phyloP scores from a whole-genome alignment of 1,140 invertebrate species.

The Aphis craccivora region DNA sequence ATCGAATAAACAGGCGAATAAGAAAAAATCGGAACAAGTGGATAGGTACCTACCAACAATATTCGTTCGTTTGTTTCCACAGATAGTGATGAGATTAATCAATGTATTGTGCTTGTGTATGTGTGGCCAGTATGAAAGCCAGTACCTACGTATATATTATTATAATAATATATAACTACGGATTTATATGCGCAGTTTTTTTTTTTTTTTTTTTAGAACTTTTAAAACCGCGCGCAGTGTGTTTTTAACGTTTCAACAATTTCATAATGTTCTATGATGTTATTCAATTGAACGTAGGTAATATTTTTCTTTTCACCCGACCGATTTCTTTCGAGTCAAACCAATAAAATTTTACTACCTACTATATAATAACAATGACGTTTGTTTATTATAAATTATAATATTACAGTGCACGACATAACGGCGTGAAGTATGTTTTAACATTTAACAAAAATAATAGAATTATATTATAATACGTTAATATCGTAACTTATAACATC shows the following conservation, averaged over 20 bases:
- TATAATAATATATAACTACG: neutral
- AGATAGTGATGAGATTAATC: neutral
- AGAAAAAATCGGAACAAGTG: neutral
- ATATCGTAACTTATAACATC: neutral
- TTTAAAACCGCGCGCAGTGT: neutral
- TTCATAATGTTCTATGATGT: neutral
- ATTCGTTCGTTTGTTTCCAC: neutral
- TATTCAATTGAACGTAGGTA: too few relatives aligned
- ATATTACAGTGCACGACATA: neutral
- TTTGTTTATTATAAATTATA: too few relatives aligned
- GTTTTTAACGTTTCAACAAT: too few relatives aligned
- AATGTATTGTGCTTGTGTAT: neutral
- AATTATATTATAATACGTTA: neutral
- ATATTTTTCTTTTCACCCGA: neutral
- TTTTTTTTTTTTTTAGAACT: too few relatives aligned
- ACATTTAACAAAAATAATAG: neutral
- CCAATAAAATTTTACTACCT: neutral
- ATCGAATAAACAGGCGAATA: neutral
- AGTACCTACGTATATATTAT: neutral
- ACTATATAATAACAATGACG: neutral
- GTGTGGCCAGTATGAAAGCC: too few relatives aligned
- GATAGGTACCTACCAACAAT: too few relatives aligned
- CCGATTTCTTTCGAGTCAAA: neutral
- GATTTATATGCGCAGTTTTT: neutral
- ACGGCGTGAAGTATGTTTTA: neutral